Evolutionary conservation across 2,113 vertebrate species (phyloP).

Genomic region (Sinocyclocheilus anophthalmus): DNA sequence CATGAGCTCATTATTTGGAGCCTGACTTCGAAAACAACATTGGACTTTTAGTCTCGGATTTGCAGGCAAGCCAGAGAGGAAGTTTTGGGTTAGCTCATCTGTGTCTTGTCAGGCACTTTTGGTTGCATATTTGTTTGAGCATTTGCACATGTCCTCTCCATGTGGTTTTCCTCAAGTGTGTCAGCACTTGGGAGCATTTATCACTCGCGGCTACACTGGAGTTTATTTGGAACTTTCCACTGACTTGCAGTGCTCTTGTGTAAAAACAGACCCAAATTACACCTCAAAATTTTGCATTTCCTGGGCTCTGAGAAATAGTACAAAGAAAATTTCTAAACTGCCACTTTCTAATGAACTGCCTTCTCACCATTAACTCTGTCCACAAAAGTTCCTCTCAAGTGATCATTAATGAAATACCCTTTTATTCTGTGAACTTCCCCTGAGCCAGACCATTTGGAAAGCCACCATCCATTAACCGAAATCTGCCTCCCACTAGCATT

Average conservation of each 20-base stretch:
- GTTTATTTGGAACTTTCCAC: slow-evolving; percentile 59
- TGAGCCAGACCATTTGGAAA: neutral
- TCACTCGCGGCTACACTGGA: slow-evolving; percentile 53
- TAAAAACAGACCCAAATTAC: slow-evolving; percentile 38
- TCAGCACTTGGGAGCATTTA: slow-evolving; percentile 60
- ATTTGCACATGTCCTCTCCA: slow-evolving; percentile 62
- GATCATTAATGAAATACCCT: slow-evolving; percentile 5
- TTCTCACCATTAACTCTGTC: neutral
- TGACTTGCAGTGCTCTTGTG: slow-evolving; percentile 48
- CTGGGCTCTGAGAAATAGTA: slow-evolving; percentile 16
- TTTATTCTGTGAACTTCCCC: neutral
- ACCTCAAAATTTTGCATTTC: slow-evolving; percentile 9
- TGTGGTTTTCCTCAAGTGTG: slow-evolving; percentile 62
- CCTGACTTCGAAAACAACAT: slow-evolving; percentile 58
- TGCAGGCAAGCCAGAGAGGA: slow-evolving; percentile 58
- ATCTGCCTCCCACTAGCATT: neutral
- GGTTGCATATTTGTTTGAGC: slow-evolving; percentile 60
- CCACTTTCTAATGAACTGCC: neutral
- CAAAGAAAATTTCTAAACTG: slow-evolving; percentile 46
- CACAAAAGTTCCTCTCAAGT: neutral
- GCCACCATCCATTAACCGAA: slow-evolving; percentile 5
- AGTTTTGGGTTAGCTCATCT: slow-evolving; percentile 62
- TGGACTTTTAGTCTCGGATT: slow-evolving; percentile 54
- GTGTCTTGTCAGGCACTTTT: slow-evolving; percentile 62
- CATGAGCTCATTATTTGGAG: slow-evolving; percentile 61